phyloP scores from a whole-genome alignment of 2,113 vertebrate genomes.

The Maylandia zebra region DNA sequence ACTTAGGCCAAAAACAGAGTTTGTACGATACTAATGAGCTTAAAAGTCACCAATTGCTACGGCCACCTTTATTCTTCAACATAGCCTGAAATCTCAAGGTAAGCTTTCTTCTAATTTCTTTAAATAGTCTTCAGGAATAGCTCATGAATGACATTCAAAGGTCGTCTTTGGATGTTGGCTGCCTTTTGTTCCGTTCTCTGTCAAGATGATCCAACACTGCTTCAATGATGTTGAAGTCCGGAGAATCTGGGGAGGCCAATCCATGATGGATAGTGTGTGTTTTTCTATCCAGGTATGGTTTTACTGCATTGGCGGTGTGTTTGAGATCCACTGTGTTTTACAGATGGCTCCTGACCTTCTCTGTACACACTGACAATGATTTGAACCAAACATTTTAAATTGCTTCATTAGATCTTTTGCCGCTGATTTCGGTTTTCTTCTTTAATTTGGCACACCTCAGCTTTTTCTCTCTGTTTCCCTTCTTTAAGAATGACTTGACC shows the following conservation, averaged over 20 bases:
- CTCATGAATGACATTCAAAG: not conserved
- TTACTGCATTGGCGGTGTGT: not conserved
- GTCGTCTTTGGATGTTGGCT: not conserved
- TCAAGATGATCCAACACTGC: not conserved
- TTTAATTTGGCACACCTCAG: not conserved
- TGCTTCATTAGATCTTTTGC: not conserved
- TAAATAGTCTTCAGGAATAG: not conserved
- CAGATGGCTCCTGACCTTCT: not conserved
- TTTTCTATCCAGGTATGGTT: not conserved
- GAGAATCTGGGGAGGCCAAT: not conserved
- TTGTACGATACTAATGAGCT: not conserved
- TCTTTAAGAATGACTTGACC: not conserved
- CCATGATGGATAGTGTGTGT: not conserved
- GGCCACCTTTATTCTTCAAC: not conserved
- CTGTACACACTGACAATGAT: not conserved
- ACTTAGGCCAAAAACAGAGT: not conserved
- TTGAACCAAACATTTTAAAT: not conserved
- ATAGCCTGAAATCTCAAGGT: not conserved
- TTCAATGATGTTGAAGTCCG: not conserved
- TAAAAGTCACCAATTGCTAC: not conserved
- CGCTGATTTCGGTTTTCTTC: not conserved
- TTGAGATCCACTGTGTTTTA: not conserved
- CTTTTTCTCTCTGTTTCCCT: not conserved
- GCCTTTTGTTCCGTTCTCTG: not conserved
- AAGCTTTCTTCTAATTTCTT: not conserved